Conservation (phyloP, 1,140 invertebrate genomes). For the Plodia interpunctella region DNA sequence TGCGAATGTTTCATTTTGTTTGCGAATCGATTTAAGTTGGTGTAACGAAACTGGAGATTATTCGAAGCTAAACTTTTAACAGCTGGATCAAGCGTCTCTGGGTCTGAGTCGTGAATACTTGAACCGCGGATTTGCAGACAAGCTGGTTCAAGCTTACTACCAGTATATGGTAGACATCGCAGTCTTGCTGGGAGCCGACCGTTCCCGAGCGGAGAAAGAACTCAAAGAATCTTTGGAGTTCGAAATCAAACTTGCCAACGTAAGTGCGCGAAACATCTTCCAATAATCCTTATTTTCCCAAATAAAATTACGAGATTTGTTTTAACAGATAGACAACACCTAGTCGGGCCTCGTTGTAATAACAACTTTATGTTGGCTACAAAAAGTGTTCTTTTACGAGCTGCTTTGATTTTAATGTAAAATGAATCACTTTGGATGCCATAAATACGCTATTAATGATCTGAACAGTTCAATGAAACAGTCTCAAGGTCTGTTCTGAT, state of each 20-base stretch:
- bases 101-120: constrained; percentile 94
- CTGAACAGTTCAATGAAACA: constrained; percentile 20
- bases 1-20: constrained; percentile 17
- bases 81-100: constrained; percentile 95
- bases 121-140: constrained; percentile 88
- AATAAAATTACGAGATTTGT: background rate
- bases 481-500: constrained; percentile 9
- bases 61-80: constrained; percentile 27
- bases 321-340: background rate
- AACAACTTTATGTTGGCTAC: constrained; percentile 29
- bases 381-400: constrained; percentile 29
- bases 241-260: constrained; percentile 95
- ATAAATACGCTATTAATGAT: constrained; percentile 17
- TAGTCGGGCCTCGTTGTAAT: constrained; percentile 22
- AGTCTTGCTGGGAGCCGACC: constrained; percentile 89
- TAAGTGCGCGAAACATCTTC: constrained; percentile 72
- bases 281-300: background rate
- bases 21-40: background rate
- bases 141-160: constrained; percentile 87
- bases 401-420: constrained; percentile 32
- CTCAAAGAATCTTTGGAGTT: constrained; percentile 91
- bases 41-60: background rate
- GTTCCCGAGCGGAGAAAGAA: constrained; percentile 82
- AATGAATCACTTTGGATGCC: constrained; percentile 24
- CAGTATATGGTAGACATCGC: constrained; percentile 93